Evolutionary conservation across 1,140 invertebrate species (phyloP).

Genomic region (Lepeophtheirus salmonis): DNA sequence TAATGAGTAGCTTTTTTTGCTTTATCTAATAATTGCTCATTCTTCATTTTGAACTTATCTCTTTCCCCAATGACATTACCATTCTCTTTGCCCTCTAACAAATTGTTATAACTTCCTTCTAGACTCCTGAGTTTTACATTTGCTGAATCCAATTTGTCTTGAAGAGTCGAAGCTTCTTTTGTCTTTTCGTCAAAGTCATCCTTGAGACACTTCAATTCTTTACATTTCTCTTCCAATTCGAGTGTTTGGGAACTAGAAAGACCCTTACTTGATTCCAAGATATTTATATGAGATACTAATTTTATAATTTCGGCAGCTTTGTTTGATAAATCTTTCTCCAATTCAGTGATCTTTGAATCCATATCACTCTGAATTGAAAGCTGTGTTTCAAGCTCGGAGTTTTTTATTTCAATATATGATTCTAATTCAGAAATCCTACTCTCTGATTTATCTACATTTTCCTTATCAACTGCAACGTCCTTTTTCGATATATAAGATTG

Average conservation of each 20-base stretch:
- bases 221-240: neutral
- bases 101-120: neutral
- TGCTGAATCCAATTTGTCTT: neutral
- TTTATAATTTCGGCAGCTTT: neutral
- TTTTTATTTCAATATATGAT: too few relatives aligned
- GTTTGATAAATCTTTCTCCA: neutral
- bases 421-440: too few relatives aligned
- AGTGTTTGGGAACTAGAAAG: too few relatives aligned
- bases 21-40: slow-evolving; percentile 9
- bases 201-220: neutral
- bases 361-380: neutral
- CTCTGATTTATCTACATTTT: too few relatives aligned
- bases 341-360: neutral
- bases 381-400: neutral
- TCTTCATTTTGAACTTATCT: slow-evolving; percentile 11
- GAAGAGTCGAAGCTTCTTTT: neutral
- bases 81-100: neutral
- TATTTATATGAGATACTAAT: neutral
- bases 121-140: neutral
- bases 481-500: too few relatives aligned
- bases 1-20: slow-evolving; percentile 10
- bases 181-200: neutral
- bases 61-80: neutral
- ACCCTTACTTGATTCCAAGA: too few relatives aligned
- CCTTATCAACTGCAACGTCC: too few relatives aligned